Conservation (phyloP, 2,888 invertebrate species). For the Drosophila niveifrons region DNA sequence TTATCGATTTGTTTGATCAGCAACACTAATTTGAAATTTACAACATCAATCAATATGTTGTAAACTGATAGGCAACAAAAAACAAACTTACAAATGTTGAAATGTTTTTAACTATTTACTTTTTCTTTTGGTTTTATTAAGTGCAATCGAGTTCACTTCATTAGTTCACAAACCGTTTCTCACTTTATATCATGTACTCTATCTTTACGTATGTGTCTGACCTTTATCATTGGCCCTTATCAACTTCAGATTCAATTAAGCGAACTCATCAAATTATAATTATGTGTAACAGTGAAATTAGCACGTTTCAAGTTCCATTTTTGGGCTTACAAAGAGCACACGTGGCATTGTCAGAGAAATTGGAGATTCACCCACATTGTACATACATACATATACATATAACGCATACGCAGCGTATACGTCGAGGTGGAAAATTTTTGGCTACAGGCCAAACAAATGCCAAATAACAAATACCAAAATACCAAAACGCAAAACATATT, state of each 20-base stretch:
- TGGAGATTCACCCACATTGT: constrained; percentile 22
- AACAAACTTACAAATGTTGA: too few relatives aligned
- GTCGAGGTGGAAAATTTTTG: constrained; percentile 37
- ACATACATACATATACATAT: constrained; percentile 14
- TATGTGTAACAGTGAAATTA: constrained; percentile 41
- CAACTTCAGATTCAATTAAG: constrained; percentile 40
- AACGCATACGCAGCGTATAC: constrained; percentile 44
- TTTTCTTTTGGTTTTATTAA: too few relatives aligned
- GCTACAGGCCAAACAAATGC: constrained; percentile 59
- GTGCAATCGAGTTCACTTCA: too few relatives aligned
- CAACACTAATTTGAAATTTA: background rate
- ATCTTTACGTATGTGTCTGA: background rate
- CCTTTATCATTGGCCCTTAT: constrained; percentile 7
- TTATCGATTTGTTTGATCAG: constrained; percentile 6
- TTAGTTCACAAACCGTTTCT: background rate
- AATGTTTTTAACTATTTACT: too few relatives aligned
- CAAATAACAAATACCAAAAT: constrained; percentile 39
- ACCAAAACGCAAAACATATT: constrained; percentile 62
- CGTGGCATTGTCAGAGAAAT: constrained; percentile 18
- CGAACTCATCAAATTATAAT: constrained; percentile 45
- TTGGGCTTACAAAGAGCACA: constrained; percentile 22
- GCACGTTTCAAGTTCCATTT: constrained; percentile 36
- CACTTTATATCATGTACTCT: background rate
- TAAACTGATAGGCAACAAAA: background rate
- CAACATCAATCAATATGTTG: constrained; percentile 3